These are phyloP conservation scores for Brachionus paranguensis DNA, from an alignment of 1,140 invertebrate species.

Conservation along the genomic window DNA sequence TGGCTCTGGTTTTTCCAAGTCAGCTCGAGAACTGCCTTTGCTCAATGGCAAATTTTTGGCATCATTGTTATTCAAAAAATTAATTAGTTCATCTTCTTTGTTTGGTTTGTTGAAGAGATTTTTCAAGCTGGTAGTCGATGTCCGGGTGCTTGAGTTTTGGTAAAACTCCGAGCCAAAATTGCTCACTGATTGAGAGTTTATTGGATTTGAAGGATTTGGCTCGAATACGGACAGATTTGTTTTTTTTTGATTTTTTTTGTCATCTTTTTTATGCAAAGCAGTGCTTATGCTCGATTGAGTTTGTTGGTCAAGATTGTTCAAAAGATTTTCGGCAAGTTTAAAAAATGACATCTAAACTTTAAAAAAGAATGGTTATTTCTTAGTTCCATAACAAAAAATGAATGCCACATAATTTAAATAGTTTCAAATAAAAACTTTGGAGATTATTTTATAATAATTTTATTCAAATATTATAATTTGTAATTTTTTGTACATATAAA, in stretches of 20 bases:
- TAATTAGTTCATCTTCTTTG: conserved; percentile 30
- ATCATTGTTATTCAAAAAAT: conserved; percentile 16
- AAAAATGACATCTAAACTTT: conserved; percentile 12
- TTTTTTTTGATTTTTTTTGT: background rate
- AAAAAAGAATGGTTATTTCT: background rate
- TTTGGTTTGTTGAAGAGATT: background rate
- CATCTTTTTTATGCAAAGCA: conserved; percentile 16
- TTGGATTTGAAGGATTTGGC: background rate
- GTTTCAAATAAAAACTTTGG: background rate
- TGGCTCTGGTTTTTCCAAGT: background rate
- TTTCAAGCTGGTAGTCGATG: background rate
- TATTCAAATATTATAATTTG: background rate
- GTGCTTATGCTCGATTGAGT: conserved; percentile 21
- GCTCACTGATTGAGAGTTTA: background rate
- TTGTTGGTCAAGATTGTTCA: conserved; percentile 32
- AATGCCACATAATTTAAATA: background rate
- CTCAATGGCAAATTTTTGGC: background rate
- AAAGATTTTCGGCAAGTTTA: conserved; percentile 33
- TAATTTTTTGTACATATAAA: background rate
- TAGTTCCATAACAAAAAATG: background rate
- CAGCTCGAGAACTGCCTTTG: background rate
- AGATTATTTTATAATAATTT: background rate
- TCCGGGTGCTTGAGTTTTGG: background rate
- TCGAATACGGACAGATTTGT: background rate
- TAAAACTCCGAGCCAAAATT: background rate